Evolutionary conservation across 1,140 invertebrate species (phyloP).

Genomic region (Calliphora vicina): DNA sequence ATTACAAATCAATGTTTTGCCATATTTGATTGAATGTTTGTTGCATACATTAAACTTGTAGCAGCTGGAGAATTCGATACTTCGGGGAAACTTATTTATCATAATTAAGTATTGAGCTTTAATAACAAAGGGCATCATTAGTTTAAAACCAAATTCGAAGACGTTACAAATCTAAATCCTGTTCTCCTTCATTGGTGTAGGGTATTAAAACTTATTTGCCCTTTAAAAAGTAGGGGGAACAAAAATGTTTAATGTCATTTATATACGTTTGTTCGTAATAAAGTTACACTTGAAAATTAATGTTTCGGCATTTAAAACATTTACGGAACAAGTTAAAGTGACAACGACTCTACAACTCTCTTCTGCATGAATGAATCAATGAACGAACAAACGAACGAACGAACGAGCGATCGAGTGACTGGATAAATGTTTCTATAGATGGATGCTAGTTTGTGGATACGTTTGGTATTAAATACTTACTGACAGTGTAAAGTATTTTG

Average conservation of each 20-base stretch:
- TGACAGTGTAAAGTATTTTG: background rate
- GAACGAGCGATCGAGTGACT: background rate
- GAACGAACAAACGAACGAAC: constrained; percentile 8
- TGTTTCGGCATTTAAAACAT: constrained; percentile 33
- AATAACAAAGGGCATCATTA: too few species aligned
- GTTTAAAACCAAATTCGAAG: too few species aligned
- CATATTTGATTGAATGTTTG: too few species aligned
- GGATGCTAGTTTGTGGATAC: background rate
- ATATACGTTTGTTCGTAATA: constrained; percentile 8
- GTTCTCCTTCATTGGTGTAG: too few species aligned
- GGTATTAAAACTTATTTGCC: too few species aligned
- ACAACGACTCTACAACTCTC: constrained; percentile 3
- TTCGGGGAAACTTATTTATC: too few species aligned
- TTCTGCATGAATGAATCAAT: constrained; percentile 8
- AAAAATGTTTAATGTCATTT: background rate
- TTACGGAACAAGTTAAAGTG: constrained; percentile 32
- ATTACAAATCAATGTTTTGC: too few species aligned
- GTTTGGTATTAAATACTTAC: too few species aligned
- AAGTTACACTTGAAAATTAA: constrained; percentile 33
- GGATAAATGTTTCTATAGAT: background rate
- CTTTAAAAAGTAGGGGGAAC: background rate
- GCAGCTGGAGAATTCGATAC: too few species aligned
- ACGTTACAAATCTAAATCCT: too few species aligned
- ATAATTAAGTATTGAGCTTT: too few species aligned
- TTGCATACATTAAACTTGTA: too few species aligned